A percentile compares a stretch with the other conserved stretches of the same genome.
These are phyloP conservation scores for Physocephala rufipes DNA, from an alignment of 2,888 invertebrate species.

Conservation along the genomic window DNA sequence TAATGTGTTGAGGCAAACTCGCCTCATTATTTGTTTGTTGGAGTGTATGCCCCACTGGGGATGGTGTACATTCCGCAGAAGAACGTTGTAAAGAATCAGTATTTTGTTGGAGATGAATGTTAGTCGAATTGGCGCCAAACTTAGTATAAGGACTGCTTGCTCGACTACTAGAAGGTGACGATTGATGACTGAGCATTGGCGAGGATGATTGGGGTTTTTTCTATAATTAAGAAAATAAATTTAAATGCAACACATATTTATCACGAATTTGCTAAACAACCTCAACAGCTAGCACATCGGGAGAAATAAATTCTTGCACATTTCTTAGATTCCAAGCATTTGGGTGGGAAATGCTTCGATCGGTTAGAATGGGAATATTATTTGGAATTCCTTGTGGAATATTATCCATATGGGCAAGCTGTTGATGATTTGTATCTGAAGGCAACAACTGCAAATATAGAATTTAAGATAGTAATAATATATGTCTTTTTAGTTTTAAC, in stretches of 20 bases:
- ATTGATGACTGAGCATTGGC: slow-evolving; percentile 76
- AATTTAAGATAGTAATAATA: too few species aligned
- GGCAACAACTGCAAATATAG: slow-evolving; percentile 44
- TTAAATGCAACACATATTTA: not conserved
- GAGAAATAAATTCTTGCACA: slow-evolving; percentile 54
- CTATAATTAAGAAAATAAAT: slow-evolving; percentile 35
- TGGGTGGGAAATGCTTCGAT: slow-evolving; percentile 53
- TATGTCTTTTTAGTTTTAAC: too few species aligned
- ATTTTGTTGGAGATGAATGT: slow-evolving; percentile 48
- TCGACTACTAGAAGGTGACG: slow-evolving; percentile 82
- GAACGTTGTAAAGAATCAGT: slow-evolving; percentile 51
- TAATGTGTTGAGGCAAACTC: not conserved
- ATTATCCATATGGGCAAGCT: slow-evolving; percentile 59
- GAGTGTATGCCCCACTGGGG: not conserved
- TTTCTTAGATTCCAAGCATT: slow-evolving; percentile 53
- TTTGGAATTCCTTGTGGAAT: slow-evolving; percentile 63
- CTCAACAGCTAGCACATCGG: slow-evolving; percentile 47
- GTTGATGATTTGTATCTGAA: slow-evolving; percentile 55
- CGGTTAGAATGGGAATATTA: slow-evolving; percentile 64
- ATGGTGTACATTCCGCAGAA: not conserved
- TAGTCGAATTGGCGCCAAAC: slow-evolving; percentile 54
- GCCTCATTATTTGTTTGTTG: slow-evolving; percentile 13
- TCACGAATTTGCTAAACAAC: slow-evolving; percentile 34
- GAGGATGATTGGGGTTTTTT: slow-evolving; percentile 72
- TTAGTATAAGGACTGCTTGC: slow-evolving; percentile 72